Evolutionary conservation across 1,140 invertebrate species (phyloP).

Genomic region (Bursaphelenchus mucronatus): DNA sequence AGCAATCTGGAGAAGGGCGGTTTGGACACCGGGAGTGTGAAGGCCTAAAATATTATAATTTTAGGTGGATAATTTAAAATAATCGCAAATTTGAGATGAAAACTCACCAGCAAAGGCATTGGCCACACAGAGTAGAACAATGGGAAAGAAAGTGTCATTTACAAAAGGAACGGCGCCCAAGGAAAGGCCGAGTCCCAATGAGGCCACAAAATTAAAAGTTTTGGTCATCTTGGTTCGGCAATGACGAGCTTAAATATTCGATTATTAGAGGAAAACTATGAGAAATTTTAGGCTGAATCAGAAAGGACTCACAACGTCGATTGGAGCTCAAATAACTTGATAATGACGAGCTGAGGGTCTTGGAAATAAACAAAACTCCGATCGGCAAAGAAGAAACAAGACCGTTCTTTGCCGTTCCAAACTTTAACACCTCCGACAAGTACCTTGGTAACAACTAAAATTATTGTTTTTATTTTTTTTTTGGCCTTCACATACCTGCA

Average conservation of each 20-base stretch:
- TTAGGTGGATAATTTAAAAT: neutral
- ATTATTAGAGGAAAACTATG: neutral
- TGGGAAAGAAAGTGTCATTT: constrained; percentile 25
- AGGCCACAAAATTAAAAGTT: constrained; percentile 51
- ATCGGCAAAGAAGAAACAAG: constrained; percentile 56
- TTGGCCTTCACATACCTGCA: constrained; percentile 39
- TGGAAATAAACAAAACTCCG: constrained; percentile 53
- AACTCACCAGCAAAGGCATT: constrained; percentile 50
- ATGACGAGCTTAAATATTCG: constrained; percentile 20
- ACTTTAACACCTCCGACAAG: constrained; percentile 52
- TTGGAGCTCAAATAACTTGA: constrained; percentile 54
- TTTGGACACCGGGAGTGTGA: constrained; percentile 55
- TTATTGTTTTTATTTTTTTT: constrained; percentile 8
- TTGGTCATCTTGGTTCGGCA: constrained; percentile 44
- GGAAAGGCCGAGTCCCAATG: constrained; percentile 48
- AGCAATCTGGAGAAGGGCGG: constrained; percentile 48
- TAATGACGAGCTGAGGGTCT: constrained; percentile 57
- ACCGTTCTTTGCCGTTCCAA: constrained; percentile 50
- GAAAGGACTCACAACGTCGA: constrained; percentile 31
- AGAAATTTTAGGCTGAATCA: neutral
- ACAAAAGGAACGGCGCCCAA: constrained; percentile 42
- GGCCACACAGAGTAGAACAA: constrained; percentile 44
- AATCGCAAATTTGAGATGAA: neutral
- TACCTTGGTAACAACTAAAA: constrained; percentile 57
- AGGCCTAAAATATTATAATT: constrained; percentile 37